A percentile compares a stretch with the other conserved stretches of the same genome.
Evolutionary conservation across 2,888 invertebrate genomes (phyloP).

Genomic region (Drosophila yooni): DNA sequence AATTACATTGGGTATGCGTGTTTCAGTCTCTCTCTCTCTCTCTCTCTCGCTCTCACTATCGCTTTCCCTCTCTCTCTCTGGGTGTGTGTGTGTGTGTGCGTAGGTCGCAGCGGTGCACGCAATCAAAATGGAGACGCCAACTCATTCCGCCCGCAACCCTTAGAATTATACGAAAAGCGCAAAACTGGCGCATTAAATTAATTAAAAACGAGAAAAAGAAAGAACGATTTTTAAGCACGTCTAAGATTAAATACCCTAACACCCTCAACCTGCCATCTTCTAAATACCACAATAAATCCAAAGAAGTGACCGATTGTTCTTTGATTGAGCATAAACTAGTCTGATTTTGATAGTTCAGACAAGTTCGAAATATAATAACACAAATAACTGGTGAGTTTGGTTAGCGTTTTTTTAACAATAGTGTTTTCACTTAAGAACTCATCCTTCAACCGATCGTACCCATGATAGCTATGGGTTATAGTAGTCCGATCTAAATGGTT

Average conservation of each 20-base stretch:
- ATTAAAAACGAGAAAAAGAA: conserved; percentile 57
- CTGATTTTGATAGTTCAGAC: background rate
- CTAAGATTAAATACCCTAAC: background rate
- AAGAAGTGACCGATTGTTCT: background rate
- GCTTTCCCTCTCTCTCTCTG: background rate
- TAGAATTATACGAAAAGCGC: conserved; percentile 62
- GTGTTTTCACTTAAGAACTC: background rate
- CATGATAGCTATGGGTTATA: background rate
- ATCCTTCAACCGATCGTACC: background rate
- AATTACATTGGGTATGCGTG: conserved; percentile 57
- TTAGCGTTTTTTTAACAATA: background rate
- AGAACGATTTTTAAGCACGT: background rate
- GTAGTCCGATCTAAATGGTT: background rate
- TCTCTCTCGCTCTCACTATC: background rate
- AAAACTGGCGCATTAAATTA: conserved; percentile 80
- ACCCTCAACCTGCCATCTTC: background rate
- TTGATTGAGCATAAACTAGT: background rate
- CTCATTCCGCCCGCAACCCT: conserved; percentile 1
- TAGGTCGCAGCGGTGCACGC: conserved; percentile 51
- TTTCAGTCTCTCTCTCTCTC: background rate
- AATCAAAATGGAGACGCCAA: conserved; percentile 33
- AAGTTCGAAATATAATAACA: background rate
- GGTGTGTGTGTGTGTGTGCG: conserved; percentile 8
- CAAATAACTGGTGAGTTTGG: background rate
- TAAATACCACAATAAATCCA: background rate